Conservation (phyloP, 2,113 vertebrate genomes). For the Pteruthius melanotis region DNA sequence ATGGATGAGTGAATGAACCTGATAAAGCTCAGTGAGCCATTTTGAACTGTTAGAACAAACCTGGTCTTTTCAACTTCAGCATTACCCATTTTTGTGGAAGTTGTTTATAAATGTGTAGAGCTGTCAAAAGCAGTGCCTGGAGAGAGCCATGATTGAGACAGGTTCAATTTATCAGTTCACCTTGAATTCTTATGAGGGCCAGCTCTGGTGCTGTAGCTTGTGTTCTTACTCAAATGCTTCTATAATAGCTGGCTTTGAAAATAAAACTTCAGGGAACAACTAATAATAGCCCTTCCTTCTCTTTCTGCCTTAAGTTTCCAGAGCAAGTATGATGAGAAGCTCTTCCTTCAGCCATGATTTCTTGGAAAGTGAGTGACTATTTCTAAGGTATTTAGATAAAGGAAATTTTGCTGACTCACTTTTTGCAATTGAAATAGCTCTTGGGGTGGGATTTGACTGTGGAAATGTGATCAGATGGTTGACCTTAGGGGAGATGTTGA, state of each 20-base stretch:
- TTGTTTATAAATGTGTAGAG: accelerated
- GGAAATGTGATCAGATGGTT: background rate
- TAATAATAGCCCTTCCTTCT: background rate
- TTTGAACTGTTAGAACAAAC: background rate
- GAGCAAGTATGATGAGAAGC: background rate
- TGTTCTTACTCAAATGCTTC: background rate
- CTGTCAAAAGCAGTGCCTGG: background rate
- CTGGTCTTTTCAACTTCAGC: background rate
- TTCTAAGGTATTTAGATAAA: background rate
- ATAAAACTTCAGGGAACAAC: background rate
- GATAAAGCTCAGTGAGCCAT: background rate
- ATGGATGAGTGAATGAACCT: background rate
- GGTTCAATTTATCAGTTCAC: background rate
- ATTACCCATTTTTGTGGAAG: background rate
- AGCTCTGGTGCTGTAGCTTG: background rate
- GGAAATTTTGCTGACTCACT: background rate
- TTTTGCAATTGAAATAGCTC: background rate
- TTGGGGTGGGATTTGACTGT: background rate
- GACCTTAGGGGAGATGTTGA: background rate
- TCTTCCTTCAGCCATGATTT: background rate
- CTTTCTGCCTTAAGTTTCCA: background rate
- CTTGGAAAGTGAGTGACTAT: background rate
- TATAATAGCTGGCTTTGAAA: background rate
- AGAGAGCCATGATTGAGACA: background rate
- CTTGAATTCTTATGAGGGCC: background rate